phyloP scores from a whole-genome alignment of 2,888 invertebrate genomes.

The Troilus luridus region DNA sequence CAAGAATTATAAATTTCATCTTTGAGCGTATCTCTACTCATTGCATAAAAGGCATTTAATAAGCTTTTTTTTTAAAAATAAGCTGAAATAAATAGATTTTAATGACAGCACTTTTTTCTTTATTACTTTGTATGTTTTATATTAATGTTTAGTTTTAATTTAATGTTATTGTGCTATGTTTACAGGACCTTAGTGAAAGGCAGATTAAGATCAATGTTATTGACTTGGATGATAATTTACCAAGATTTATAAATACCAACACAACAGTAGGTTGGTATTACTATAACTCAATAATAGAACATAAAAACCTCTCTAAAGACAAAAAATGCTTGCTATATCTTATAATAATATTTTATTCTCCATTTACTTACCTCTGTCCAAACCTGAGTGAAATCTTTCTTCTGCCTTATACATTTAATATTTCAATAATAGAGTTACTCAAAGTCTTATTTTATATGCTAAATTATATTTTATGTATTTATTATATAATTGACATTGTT shows the following conservation, averaged over 20 bases:
- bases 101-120: neutral
- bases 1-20: neutral
- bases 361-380: no score
- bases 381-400: no score
- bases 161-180: constrained; percentile 60
- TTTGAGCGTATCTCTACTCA: neutral
- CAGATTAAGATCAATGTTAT: constrained; percentile 76
- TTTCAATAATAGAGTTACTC: no score
- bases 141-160: neutral
- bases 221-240: constrained; percentile 84
- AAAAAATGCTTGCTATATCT: no score
- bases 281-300: neutral
- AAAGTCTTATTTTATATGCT: no score
- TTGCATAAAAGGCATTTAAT: neutral
- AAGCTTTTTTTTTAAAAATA: neutral
- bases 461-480: neutral
- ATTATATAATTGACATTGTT: neutral
- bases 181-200: constrained; percentile 79
- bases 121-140: neutral
- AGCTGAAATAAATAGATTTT: neutral
- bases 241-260: constrained; percentile 76
- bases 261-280: constrained; percentile 73
- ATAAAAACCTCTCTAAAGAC: no score
- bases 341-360: no score
- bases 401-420: no score